Base-by-base conservation (phyloP, 35 echinoderm and acorn worm species). In the Lytechinus variegatus region DNA sequence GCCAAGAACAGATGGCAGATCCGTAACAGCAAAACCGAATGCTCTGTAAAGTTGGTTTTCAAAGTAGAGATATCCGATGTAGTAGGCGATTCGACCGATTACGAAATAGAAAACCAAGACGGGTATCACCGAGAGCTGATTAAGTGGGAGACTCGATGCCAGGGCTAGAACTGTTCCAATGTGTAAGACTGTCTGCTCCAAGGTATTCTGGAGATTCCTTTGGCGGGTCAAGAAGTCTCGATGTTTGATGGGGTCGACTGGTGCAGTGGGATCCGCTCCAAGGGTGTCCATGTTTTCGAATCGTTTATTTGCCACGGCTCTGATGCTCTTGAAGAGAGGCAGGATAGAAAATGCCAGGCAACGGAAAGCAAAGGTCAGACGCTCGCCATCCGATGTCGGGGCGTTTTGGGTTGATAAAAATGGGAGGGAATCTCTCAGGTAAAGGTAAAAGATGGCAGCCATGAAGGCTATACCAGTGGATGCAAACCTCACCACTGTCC, bases 11-110 rank as follows among this genome's bases (percentile, higher is more conserved):
- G 27, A 44, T 53, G 52, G 28, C 11, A 28, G 10, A 89, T 21
- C 9, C 9, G 95, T 96, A n/a, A 96, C n/a, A n/a, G 53, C 66
- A 94, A 96, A 96, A 9, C 95, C 95, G 53, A 94, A 54, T 3
- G 92, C 95, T 29, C 95, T 93, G 1, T 53, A 29, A 94, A 72
- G 66, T 86, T 61, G 33, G 33, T 44, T 44, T 1, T 44, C 33
- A 44, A 44, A 44, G 33, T 44, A 44, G 33, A 44, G 33, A 53
- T 96, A 96, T 53, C 95, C 95, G 87, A 95, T 28, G 51, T 52
- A 88, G 86, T 27, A 95, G 55, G 87, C 8, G 66, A 79, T 24
- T 44, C 94, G 21, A 28, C 94, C 94, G 87, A 95, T 95, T 16
- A 95, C 71, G 54, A 95, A 95, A 52, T 88, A 24, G 14, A 52